Conservation (phyloP, 2,113 vertebrate genomes). For the Thamnaconus septentrionalis region DNA sequence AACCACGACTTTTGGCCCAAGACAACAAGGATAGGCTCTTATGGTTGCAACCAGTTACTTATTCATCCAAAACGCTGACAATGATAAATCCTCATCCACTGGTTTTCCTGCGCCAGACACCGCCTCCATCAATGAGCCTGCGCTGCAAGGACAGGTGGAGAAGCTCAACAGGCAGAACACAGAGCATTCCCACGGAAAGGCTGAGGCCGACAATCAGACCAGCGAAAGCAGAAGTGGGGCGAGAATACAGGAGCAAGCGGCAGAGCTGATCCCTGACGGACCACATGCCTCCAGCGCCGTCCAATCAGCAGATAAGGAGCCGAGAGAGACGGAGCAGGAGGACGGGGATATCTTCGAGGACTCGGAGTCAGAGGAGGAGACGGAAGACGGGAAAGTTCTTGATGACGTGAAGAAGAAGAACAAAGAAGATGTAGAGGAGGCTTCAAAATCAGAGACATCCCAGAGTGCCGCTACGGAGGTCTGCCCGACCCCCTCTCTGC, state of each 20-base stretch:
- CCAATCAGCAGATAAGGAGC: conserved; percentile 24
- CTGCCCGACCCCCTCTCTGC: conserved; percentile 3
- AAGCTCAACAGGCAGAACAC: conserved; percentile 85
- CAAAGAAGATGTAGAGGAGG: conserved; percentile 13
- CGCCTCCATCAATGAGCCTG: conserved; percentile 60
- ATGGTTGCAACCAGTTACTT: too few species aligned
- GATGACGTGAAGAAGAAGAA: conserved; percentile 31
- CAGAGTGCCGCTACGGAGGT: conserved; percentile 1
- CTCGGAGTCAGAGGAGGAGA: conserved; percentile 20
- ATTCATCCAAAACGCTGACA: too few species aligned
- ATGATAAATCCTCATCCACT: neutral
- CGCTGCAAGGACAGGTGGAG: conserved; percentile 75
- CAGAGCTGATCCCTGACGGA: conserved; percentile 49
- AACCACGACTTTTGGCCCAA: too few species aligned
- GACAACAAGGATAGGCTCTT: too few species aligned
- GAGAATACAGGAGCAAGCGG: conserved; percentile 4
- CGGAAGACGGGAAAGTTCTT: conserved; percentile 7
- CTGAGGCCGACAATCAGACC: conserved; percentile 26
- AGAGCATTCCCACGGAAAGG: conserved; percentile 62
- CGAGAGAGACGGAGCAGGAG: conserved; percentile 16
- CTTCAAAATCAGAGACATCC: conserved; percentile 11
- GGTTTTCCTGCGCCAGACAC: conserved; percentile 66
- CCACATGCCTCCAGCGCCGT: neutral
- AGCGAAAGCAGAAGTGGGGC: conserved; percentile 19
- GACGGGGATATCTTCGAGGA: neutral